Base-by-base conservation (phyloP, 2,113 vertebrate species). In the Gorsachius goisagi region DNA sequence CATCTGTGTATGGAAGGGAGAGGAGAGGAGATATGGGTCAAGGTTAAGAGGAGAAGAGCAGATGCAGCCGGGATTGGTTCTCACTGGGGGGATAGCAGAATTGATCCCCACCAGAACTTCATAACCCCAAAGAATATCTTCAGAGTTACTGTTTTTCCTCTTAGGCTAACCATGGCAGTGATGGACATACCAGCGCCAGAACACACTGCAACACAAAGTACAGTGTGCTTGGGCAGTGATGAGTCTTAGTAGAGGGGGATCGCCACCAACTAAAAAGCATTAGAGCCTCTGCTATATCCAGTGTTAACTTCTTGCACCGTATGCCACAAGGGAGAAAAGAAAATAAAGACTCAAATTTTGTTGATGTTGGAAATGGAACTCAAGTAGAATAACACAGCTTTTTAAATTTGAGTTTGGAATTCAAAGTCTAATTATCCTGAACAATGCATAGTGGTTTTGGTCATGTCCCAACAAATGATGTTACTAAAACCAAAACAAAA, bases 181-280 rank as follows among this genome's bases (percentile, higher is more conserved):
- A 32, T 4, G 6, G 49, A 12, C 8, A 15, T 47, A 11, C 7
- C 59, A 24, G 22, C 6, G 9, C 21, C 17, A 64, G 58, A 52
- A 12, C 6, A 64, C 41, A 10, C 47, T n/a, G 9, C 3, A 6
- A 4, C 9, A 13, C 0, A 0, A 62, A 45, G 19, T 13, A 19
- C 22, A 8, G 7, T 27, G 27, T 69, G 22, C 59, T 85, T 50
- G 41, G 37, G 22, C 19, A 50, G 9, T 19, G n/a, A 5, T 32
- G 47, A 69, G 9, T 55, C 44, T 50, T 35, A 15, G 11, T 37
- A 44, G 47, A 28, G 24, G 24, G 49, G 1, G 6, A 45, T 26
- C 3, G 0, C 27, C 9, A 44, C 16, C 9, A 52, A 33, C 3
- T 47, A 39, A 52, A 73, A 76, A 80, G 17, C 14, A 10, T 30